Percentiles rank a stretch among this genome's conserved stretches.
These are phyloP conservation scores for Hucho hucho DNA, from an alignment of 2,113 vertebrate genomes.

Conservation along the genomic window DNA sequence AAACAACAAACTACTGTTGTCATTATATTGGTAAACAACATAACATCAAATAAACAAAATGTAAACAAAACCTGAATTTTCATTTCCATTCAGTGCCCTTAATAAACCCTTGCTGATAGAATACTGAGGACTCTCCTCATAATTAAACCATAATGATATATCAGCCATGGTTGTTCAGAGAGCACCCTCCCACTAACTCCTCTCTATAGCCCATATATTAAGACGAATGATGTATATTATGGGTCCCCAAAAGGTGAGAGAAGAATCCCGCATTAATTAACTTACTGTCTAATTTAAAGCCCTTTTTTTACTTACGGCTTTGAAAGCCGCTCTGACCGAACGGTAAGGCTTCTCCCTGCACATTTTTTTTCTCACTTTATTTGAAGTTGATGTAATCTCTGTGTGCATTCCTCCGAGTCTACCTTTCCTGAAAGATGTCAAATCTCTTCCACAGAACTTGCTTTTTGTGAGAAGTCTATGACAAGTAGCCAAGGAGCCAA, in stretches of 20 bases:
- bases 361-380: conserved; percentile 52
- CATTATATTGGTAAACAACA: too few relatives aligned
- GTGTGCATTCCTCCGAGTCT: conserved; percentile 56
- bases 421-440: conserved; percentile 63
- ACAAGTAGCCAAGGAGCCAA: conserved; percentile 49
- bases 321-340: conserved; percentile 50
- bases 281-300: conserved; percentile 32
- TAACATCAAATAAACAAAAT: conserved; percentile 13
- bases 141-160: neutral
- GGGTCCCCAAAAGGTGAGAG: conserved; percentile 27
- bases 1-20: too few relatives aligned
- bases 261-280: conserved; percentile 40
- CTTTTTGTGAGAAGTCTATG: conserved; percentile 58
- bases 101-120: neutral
- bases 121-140: neutral
- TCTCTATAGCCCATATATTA: neutral
- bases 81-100: neutral
- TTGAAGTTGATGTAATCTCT: conserved; percentile 63
- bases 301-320: conserved; percentile 42
- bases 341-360: conserved; percentile 26
- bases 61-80: neutral
- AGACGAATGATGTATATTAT: conserved; percentile 12
- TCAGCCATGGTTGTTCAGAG: neutral
- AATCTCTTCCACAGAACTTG: conserved; percentile 47
- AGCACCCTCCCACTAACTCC: neutral